Percentiles rank a stretch among this genome's conserved stretches.
These are phyloP conservation scores for Fissipunctia ypsillon DNA, from an alignment of 2,888 invertebrate genomes.

Conservation along the genomic window DNA sequence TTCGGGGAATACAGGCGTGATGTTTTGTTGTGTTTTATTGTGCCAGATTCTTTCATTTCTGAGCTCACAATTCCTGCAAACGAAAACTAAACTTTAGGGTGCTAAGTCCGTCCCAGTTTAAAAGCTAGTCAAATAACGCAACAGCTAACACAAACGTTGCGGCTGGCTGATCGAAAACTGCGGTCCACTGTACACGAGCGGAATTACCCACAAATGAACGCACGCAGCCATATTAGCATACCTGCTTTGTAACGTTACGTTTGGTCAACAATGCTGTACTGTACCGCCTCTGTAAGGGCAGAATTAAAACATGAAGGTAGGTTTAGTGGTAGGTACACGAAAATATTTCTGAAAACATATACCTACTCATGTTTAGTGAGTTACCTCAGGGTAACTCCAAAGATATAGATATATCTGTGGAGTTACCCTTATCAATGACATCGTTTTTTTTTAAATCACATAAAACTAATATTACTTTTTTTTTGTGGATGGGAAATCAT, in stretches of 20 bases:
- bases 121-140: conserved; percentile 42
- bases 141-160: conserved; percentile 63
- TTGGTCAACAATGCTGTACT: conserved; percentile 33
- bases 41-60: not conserved
- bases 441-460: not conserved
- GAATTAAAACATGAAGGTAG: not conserved
- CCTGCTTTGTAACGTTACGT: conserved; percentile 32
- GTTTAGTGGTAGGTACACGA: too few relatives aligned
- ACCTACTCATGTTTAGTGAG: not conserved
- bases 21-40: not conserved
- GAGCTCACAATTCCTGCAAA: too few relatives aligned
- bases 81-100: not conserved
- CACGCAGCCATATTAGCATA: conserved; percentile 29
- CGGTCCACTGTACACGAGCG: conserved; percentile 71
- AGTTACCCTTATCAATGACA: too few relatives aligned
- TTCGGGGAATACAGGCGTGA: not conserved
- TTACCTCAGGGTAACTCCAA: too few relatives aligned
- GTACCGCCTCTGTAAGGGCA: not conserved
- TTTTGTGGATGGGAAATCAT: too few relatives aligned
- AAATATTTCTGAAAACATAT: not conserved
- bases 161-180: conserved; percentile 79
- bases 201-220: conserved; percentile 71
- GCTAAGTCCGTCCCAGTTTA: conserved; percentile 33
- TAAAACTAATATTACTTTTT: too few relatives aligned
- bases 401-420: too few relatives aligned